Evolutionary conservation across 2,888 invertebrate genomes (phyloP).

Genomic region (Dasypogon diadema): DNA sequence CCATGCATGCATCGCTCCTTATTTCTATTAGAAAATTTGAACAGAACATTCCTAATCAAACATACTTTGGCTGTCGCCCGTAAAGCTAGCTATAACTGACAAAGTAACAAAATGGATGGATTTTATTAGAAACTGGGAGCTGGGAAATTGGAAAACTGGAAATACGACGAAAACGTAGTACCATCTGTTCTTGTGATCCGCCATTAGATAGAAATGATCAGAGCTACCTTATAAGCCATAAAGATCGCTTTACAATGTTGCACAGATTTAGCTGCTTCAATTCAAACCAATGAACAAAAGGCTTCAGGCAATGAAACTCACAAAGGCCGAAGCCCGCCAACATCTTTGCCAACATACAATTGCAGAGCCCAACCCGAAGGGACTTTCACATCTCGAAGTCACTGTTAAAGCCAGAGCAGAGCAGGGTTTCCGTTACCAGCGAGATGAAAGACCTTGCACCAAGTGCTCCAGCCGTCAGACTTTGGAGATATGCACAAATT

Average conservation of each 20-base stretch:
- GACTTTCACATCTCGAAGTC: neutral
- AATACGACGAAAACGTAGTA: neutral
- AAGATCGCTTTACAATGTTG: neutral
- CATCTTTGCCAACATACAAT: neutral
- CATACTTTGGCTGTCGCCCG: too few species aligned
- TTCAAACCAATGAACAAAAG: neutral
- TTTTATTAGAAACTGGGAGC: too few species aligned
- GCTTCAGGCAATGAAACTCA: neutral
- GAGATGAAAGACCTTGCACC: constrained; percentile 1
- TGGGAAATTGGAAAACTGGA: neutral
- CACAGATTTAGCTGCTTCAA: neutral
- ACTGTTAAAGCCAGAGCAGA: neutral
- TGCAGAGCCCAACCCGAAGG: neutral
- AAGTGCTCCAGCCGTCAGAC: neutral
- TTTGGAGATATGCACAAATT: constrained; percentile 19
- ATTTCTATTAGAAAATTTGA: too few species aligned
- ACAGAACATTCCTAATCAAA: too few species aligned
- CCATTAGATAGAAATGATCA: too few species aligned
- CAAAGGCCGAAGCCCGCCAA: neutral
- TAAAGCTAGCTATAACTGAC: too few species aligned
- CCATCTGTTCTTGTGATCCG: too few species aligned
- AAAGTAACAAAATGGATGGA: too few species aligned
- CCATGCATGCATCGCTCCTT: too few species aligned
- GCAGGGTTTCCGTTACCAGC: neutral
- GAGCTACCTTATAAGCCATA: neutral